These are phyloP conservation scores for Mesocricetus auratus DNA, from an alignment of 2,113 vertebrate genomes.

Conservation along the genomic window DNA sequence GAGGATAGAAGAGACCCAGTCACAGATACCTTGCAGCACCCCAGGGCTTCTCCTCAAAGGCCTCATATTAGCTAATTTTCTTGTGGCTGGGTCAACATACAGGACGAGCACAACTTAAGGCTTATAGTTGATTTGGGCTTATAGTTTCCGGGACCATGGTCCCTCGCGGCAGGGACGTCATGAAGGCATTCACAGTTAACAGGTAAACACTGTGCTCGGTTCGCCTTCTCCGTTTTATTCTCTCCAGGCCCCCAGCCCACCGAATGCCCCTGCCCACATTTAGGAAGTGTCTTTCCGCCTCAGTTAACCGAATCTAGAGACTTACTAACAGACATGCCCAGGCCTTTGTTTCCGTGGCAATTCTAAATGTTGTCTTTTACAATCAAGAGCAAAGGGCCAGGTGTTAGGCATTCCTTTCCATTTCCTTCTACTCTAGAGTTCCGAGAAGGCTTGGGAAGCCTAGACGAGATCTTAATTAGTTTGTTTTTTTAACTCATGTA, in stretches of 20 bases:
- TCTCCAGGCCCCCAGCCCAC: neutral
- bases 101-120: neutral
- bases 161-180: neutral
- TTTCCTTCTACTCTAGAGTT: neutral
- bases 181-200: neutral
- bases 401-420: neutral
- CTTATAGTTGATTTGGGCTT: neutral
- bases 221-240: neutral
- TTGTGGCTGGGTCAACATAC: neutral
- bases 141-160: neutral
- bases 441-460: neutral
- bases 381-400: neutral
- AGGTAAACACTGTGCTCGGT: neutral
- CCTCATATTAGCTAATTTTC: neutral
- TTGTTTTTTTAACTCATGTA: too few relatives aligned
- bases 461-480: neutral
- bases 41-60: neutral
- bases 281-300: neutral
- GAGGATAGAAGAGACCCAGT: neutral
- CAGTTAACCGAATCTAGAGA: neutral
- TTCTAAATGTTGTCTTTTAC: neutral
- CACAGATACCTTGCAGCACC: neutral
- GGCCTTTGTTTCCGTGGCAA: neutral
- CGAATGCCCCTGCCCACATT: neutral
- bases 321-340: neutral